Conservation (phyloP, 2,113 vertebrate genomes). For the Meriones unguiculatus region DNA sequence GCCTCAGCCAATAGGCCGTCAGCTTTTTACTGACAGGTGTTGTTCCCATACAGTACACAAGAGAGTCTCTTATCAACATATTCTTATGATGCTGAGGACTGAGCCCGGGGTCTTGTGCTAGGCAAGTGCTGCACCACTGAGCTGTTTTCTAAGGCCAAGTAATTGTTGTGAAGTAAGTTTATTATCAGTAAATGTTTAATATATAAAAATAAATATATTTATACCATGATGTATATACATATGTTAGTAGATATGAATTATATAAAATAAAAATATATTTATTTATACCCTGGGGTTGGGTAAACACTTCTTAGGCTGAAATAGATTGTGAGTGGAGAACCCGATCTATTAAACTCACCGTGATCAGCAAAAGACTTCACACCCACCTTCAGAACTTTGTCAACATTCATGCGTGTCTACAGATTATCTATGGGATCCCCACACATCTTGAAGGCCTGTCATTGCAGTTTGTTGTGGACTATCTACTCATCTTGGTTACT, state of each 20-base stretch:
- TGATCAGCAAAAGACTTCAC: not conserved
- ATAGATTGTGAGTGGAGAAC: not conserved
- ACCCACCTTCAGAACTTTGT: not conserved
- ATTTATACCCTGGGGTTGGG: not conserved
- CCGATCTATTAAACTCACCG: not conserved
- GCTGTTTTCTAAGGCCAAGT: not conserved
- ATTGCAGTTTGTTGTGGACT: not conserved
- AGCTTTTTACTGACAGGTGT: no score
- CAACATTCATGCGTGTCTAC: not conserved
- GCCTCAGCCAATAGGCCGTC: no score
- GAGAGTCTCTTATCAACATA: no score
- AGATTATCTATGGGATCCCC: not conserved
- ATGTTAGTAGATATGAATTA: no score
- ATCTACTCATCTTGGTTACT: no score
- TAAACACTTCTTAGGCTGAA: not conserved
- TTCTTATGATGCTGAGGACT: not conserved
- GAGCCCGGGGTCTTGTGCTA: not conserved
- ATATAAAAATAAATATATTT: not conserved
- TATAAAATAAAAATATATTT: no score
- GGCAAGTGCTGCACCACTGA: not conserved
- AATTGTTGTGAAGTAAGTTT: not conserved
- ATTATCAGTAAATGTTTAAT: not conserved
- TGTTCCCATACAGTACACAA: no score
- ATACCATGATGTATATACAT: no score
- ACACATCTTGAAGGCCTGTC: not conserved